Evolutionary conservation across 2,113 vertebrate species (phyloP).

Genomic region (Phyllostomus discolor): DNA sequence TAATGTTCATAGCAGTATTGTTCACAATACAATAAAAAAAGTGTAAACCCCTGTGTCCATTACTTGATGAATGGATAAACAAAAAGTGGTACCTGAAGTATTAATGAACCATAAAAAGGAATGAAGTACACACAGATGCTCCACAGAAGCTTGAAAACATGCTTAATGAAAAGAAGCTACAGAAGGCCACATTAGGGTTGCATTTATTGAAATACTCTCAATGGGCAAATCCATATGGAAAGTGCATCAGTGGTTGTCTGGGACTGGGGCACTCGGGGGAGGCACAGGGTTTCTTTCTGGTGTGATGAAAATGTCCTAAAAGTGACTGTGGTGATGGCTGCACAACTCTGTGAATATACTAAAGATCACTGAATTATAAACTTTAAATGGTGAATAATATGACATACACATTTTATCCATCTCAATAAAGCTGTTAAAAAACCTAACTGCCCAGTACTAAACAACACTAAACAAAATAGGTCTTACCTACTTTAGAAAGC

Average conservation of each 20-base stretch:
- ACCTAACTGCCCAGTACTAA: not conserved
- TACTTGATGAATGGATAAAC: not conserved
- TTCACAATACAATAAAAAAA: not conserved
- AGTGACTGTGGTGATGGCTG: too few relatives aligned
- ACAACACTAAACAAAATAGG: not conserved
- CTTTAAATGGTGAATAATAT: not conserved
- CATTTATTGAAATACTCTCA: not conserved
- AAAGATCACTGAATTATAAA: not conserved
- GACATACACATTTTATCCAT: not conserved
- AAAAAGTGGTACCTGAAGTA: not conserved
- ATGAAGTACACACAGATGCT: not conserved
- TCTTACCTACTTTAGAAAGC: not conserved
- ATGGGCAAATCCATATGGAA: not conserved
- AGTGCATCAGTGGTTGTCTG: not conserved
- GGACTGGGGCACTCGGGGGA: not conserved
- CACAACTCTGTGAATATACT: too few relatives aligned
- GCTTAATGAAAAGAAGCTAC: not conserved
- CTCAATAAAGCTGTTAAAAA: slow-evolving; percentile 9
- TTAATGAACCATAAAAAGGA: not conserved
- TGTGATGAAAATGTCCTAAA: too few relatives aligned
- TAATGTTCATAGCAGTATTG: not conserved
- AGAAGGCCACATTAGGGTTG: not conserved
- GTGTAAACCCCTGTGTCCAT: not conserved
- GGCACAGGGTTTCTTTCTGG: not conserved
- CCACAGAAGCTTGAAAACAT: not conserved